A percentile compares a stretch with the other conserved stretches of the same genome.
phyloP scores from a whole-genome alignment of 53 echinoderm and acorn worm genomes.

The Henricia sp. region DNA sequence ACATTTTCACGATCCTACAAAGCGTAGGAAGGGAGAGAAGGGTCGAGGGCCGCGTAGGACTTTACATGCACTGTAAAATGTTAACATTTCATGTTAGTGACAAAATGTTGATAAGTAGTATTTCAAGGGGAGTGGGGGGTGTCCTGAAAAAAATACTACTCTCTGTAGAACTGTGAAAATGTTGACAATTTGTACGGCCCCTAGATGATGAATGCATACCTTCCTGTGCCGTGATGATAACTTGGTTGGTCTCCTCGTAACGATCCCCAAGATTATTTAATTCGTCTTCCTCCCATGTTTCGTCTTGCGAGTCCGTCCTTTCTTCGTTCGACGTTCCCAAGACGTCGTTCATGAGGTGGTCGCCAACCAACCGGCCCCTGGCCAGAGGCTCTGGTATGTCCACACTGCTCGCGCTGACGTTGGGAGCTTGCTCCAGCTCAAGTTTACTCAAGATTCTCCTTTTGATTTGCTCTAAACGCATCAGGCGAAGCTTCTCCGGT shows the following conservation, averaged over 20 bases:
- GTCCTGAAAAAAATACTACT: too few relatives aligned
- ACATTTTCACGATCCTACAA: too few relatives aligned
- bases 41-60: too few relatives aligned
- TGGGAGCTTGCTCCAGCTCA: constrained; percentile 53
- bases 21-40: too few relatives aligned
- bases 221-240: constrained; percentile 62
- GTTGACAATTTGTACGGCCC: too few relatives aligned
- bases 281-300: constrained; percentile 48
- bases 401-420: constrained; percentile 54
- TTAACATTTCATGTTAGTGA: too few relatives aligned
- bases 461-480: constrained; percentile 62
- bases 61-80: too few relatives aligned
- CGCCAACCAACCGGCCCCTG: constrained; percentile 41
- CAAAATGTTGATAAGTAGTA: too few relatives aligned
- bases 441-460: constrained; percentile 62
- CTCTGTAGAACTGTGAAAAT: too few relatives aligned
- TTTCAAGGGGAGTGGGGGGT: too few relatives aligned
- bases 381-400: constrained; percentile 61
- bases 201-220: constrained; percentile 51
- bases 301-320: not conserved
- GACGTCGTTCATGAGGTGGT: constrained; percentile 1
- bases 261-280: not conserved
- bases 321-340: constrained; percentile 18
- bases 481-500: constrained; percentile 31
- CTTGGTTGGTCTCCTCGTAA: constrained; percentile 54